These are phyloP conservation scores for Apaloderma vittatum DNA, from an alignment of 2,113 vertebrate genomes.

Conservation along the genomic window DNA sequence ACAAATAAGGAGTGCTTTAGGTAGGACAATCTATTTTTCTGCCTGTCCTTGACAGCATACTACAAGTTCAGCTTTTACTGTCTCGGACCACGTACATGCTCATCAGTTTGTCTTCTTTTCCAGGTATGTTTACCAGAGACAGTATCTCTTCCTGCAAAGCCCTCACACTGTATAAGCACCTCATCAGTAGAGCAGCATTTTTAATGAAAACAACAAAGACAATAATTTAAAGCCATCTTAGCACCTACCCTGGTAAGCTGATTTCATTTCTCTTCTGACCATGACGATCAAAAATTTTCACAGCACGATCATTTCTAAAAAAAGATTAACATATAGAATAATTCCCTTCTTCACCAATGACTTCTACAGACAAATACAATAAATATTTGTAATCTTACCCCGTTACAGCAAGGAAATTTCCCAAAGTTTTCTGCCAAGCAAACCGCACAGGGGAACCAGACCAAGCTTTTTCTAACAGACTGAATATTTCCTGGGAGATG, in stretches of 20 bases:
- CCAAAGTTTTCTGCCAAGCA: slow-evolving; percentile 93
- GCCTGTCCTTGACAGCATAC: neutral
- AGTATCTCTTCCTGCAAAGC: neutral
- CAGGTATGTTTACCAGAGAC: neutral
- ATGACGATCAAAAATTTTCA: slow-evolving; percentile 98
- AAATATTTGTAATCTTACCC: slow-evolving; percentile 86
- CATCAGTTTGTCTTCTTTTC: neutral
- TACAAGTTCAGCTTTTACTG: neutral
- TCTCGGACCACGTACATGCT: neutral
- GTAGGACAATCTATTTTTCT: neutral
- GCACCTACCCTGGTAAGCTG: slow-evolving; percentile 88
- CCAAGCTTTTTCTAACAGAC: slow-evolving; percentile 87
- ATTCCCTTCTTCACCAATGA: neutral
- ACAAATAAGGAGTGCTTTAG: neutral
- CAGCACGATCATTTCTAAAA: slow-evolving; percentile 87
- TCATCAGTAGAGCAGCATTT: neutral
- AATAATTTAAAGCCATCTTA: neutral
- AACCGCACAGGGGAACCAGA: slow-evolving; percentile 86
- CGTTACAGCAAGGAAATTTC: slow-evolving; percentile 93
- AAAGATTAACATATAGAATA: slow-evolving; percentile 3
- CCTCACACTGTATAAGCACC: neutral
- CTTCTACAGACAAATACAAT: neutral
- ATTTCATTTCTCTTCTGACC: slow-evolving; percentile 95
- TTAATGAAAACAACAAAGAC: neutral
- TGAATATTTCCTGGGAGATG: slow-evolving; percentile 87